A percentile compares a stretch with the other conserved stretches of the same genome.
Conservation (phyloP, 1,140 invertebrate species). For the Geopemphigus sp. region DNA sequence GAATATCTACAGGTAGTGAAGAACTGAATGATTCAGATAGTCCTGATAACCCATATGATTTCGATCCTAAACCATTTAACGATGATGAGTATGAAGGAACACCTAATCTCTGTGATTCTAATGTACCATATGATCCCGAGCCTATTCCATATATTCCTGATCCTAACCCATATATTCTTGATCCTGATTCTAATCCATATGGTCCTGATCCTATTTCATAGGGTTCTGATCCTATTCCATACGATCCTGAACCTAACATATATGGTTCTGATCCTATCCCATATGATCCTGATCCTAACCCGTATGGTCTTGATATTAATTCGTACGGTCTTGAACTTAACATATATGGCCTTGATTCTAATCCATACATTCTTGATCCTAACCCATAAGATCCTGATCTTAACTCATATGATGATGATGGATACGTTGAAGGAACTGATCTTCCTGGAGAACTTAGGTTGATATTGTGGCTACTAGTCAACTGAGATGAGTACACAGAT, state of each 20-base stretch:
- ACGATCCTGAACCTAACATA: too few species aligned
- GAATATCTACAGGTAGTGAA: neutral
- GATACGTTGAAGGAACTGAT: neutral
- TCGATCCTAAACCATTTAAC: conserved; percentile 7
- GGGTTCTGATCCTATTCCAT: too few species aligned
- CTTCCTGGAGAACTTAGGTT: neutral
- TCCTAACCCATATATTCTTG: too few species aligned
- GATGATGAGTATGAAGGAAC: neutral
- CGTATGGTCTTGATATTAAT: neutral
- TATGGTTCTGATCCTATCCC: too few species aligned
- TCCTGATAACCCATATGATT: neutral
- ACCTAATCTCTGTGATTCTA: neutral
- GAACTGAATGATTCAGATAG: neutral
- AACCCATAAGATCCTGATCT: neutral
- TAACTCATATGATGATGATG: neutral
- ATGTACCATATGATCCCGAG: neutral
- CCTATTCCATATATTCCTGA: neutral
- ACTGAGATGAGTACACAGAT: neutral
- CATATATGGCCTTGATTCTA: too few species aligned
- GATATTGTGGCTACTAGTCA: neutral
- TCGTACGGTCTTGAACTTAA: too few species aligned
- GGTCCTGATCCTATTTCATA: too few species aligned
- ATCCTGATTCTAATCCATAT: too few species aligned
- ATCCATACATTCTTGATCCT: neutral
- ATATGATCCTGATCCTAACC: neutral